Base-by-base conservation (phyloP, 1,140 invertebrate species). In the Aleiodes sp. region DNA sequence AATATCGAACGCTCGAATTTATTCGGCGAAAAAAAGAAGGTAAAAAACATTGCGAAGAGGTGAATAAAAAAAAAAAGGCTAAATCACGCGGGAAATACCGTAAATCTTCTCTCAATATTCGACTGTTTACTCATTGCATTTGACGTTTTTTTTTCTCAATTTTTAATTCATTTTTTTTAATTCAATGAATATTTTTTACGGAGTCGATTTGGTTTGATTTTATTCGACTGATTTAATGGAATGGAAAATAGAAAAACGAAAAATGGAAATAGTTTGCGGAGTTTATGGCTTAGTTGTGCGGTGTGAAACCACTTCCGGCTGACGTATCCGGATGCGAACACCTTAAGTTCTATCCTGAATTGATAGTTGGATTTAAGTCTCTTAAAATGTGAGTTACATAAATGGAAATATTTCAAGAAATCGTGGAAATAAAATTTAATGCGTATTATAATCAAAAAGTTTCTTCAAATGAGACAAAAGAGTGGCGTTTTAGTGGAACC, bases 1-100 rank as follows among this genome's bases (percentile, higher is more conserved):
- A 83, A 81, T 82, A 82, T 82, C 81, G 79, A 82, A 75, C 33
- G 43, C 16, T 37, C 41, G 12, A 24, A 52, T 37, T 35, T 68
- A 19, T 57, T 6, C 12, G 31, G n/a, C 10, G 12, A 29, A 59
- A 14, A 16, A 29, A 1, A 59, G n/a, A 16, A 59, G 12, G n/a
- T n/a, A n/a, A n/a, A n/a, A 33, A 33, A 33, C 12, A 33, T 33
- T 9, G 9, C 31, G 9, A 33, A 33, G 12, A 1, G 10, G 10
- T 8, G 10, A 33, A 33, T 8, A 1, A 33, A 1, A 1, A 7
- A 33, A 33, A 33, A 33, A 33, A n/a, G n/a, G n/a, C n/a, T n/a
- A n/a, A n/a, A n/a, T n/a, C n/a, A n/a, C n/a, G n/a, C n/a, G n/a
- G n/a, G n/a, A n/a, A n/a, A n/a, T n/a, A n/a, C n/a, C n/a, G n/a